phyloP scores from a whole-genome alignment of 2,797 vertebrate genomes.

The Aulostomus chinensis region DNA sequence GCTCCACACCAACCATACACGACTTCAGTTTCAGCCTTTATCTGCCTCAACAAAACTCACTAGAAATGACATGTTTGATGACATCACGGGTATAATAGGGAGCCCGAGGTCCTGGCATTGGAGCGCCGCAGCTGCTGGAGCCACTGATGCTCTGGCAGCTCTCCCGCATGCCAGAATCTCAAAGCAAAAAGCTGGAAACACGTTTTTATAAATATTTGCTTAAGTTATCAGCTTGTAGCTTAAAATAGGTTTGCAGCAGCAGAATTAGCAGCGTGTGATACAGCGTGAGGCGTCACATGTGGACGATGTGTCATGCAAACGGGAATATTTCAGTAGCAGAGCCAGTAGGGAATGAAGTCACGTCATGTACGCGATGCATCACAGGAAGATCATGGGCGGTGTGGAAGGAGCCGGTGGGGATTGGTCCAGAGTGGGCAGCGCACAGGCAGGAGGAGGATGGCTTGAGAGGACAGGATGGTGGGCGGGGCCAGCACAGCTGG shows the following conservation, averaged over 20 bases:
- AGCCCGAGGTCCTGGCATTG: too few species aligned
- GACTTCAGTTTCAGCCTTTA: too few species aligned
- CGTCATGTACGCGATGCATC: slow-evolving; percentile 16
- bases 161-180: slow-evolving; percentile 5
- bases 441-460: slow-evolving; percentile 7
- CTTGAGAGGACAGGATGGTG: too few species aligned
- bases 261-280: slow-evolving; percentile 18
- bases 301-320: slow-evolving; percentile 22
- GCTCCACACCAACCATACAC: too few species aligned
- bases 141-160: not conserved
- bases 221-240: slow-evolving; percentile 7
- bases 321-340: slow-evolving; percentile 30
- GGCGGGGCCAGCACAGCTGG: too few species aligned
- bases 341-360: slow-evolving; percentile 27
- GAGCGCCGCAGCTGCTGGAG: not conserved
- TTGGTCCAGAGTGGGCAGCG: slow-evolving; percentile 7
- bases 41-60: too few species aligned
- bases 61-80: too few species aligned
- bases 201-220: not conserved
- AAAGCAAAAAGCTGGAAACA: not conserved
- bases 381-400: slow-evolving; percentile 18
- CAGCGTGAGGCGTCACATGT: slow-evolving; percentile 32
- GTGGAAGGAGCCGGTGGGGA: slow-evolving; percentile 6
- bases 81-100: too few species aligned
- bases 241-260: slow-evolving; percentile 6